A percentile compares a stretch with the other conserved stretches of the same genome.
Evolutionary conservation across 2,888 invertebrate genomes (phyloP).

Genomic region (Sarcophaga caerulescens): DNA sequence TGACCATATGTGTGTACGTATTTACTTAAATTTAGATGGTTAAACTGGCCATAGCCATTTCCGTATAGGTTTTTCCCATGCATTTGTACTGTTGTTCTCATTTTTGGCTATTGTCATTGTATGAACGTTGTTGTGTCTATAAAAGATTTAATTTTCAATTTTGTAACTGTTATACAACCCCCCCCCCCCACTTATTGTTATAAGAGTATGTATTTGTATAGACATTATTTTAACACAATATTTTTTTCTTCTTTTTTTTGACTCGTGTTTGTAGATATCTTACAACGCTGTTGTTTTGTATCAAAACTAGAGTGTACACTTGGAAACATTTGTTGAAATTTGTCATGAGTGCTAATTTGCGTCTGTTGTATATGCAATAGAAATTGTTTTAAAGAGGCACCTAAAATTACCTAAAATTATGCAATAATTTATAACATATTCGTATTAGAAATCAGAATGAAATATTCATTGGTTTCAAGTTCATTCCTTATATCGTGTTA

Average conservation of each 20-base stretch:
- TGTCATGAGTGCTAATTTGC: background rate
- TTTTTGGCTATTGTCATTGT: background rate
- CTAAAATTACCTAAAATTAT: too few species aligned
- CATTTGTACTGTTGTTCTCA: background rate
- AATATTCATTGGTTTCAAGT: too few species aligned
- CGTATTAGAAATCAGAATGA: too few species aligned
- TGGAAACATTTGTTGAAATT: background rate
- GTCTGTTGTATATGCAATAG: background rate
- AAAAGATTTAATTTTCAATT: background rate
- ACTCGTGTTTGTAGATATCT: background rate
- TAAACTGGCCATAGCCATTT: background rate
- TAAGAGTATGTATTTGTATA: too few species aligned
- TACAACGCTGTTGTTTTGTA: background rate
- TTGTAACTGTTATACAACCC: background rate
- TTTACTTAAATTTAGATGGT: background rate
- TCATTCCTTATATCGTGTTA: too few species aligned
- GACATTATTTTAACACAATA: constrained; percentile 27
- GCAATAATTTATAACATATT: too few species aligned
- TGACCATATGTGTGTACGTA: background rate
- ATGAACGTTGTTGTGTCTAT: background rate
- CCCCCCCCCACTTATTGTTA: background rate
- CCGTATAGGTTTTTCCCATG: background rate
- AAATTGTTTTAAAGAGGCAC: background rate
- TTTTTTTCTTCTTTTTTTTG: constrained; percentile 7
- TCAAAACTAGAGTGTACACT: background rate